phyloP scores from a whole-genome alignment of 2,888 invertebrate genomes.

The Hydraecia micacea region DNA sequence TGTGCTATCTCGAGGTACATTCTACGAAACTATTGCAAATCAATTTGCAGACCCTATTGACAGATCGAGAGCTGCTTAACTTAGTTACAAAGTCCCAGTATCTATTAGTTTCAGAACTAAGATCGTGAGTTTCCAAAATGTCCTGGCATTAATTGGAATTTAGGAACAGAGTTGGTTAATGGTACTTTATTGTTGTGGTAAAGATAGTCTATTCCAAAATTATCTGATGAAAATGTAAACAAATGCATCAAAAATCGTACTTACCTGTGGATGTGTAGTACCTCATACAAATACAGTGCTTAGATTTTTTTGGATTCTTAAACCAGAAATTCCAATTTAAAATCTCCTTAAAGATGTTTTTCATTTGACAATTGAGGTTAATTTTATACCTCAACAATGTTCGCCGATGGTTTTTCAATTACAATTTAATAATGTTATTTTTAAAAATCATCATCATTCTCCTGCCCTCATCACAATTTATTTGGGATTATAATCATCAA shows the following conservation, averaged over 20 bases:
- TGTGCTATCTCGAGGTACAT: background rate
- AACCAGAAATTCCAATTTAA: background rate
- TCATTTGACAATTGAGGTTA: background rate
- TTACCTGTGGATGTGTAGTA: no score
- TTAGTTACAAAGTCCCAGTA: conserved; percentile 38
- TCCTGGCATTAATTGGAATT: conserved; percentile 29
- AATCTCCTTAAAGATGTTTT: background rate
- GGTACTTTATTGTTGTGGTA: conserved; percentile 4
- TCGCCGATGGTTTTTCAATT: no score
- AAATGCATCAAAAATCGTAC: background rate
- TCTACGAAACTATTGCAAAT: conserved; percentile 22
- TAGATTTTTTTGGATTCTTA: background rate
- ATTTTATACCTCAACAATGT: background rate
- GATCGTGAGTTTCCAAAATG: conserved; percentile 44
- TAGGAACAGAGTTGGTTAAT: background rate
- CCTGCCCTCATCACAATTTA: no score
- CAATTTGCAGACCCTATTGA: conserved; percentile 42
- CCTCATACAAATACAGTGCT: background rate
- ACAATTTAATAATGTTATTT: background rate
- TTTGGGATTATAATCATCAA: no score
- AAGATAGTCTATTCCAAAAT: background rate
- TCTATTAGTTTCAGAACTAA: conserved; percentile 46
- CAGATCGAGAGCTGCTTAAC: conserved; percentile 30
- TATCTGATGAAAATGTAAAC: background rate
- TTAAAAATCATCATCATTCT: no score